Evolutionary conservation across 2,113 vertebrate genomes (phyloP).

Genomic region (Passer montanus): DNA sequence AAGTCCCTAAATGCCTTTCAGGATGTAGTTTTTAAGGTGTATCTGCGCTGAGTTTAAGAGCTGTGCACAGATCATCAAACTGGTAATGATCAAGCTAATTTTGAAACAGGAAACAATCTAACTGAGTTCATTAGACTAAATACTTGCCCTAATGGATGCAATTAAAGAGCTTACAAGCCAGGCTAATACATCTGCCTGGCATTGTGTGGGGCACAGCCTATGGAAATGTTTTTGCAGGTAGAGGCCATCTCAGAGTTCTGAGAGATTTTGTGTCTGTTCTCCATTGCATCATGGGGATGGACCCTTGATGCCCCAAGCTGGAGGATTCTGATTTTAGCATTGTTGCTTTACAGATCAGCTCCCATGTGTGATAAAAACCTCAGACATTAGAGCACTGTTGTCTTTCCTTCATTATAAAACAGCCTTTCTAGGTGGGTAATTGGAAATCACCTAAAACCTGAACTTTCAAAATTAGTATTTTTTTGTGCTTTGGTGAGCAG

Average conservation of each 20-base stretch:
- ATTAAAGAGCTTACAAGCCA: neutral
- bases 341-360: neutral
- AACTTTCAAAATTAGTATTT: neutral
- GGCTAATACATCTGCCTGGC: neutral
- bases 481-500: neutral
- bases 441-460: neutral
- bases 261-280: neutral
- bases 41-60: neutral
- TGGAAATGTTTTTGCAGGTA: neutral
- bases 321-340: neutral
- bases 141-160: neutral
- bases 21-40: neutral
- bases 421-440: neutral
- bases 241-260: neutral
- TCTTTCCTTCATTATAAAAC: neutral
- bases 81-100: neutral
- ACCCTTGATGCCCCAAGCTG: neutral
- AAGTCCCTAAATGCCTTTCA: neutral
- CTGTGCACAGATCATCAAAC: neutral
- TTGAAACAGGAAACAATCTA: neutral
- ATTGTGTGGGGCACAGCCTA: neutral
- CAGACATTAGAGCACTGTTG: accelerated
- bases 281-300: neutral
- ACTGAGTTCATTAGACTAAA: neutral
- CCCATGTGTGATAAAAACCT: neutral